Evolutionary conservation across 2,888 invertebrate species (phyloP).

Genomic region (Neoscelio sp.): DNA sequence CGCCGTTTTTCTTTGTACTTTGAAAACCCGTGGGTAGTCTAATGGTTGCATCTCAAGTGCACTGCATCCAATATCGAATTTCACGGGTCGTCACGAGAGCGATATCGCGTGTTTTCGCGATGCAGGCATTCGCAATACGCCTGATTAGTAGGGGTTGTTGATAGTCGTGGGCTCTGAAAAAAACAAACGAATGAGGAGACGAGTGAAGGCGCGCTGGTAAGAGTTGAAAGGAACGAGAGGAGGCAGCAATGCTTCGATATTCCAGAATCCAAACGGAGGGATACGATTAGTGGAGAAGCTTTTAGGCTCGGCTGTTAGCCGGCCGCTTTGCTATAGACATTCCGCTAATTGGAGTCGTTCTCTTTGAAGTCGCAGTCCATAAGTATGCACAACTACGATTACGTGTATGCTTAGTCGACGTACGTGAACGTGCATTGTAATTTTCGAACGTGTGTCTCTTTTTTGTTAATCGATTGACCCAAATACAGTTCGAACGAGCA

Average conservation of each 20-base stretch:
- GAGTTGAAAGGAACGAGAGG: constrained; percentile 56
- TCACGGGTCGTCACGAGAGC: constrained; percentile 68
- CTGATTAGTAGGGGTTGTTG: constrained; percentile 67
- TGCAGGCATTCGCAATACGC: constrained; percentile 60
- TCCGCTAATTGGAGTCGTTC: constrained; percentile 73
- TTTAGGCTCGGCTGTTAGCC: constrained; percentile 66
- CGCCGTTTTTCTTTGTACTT: constrained; percentile 40
- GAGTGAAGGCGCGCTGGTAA: constrained; percentile 39
- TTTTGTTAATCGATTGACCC: constrained; percentile 44
- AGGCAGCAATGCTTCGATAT: constrained; percentile 54
- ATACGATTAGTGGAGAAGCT: constrained; percentile 65
- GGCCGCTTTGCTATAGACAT: constrained; percentile 68
- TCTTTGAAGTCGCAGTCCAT: constrained; percentile 69
- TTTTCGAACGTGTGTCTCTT: constrained; percentile 32
- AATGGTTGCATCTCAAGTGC: constrained; percentile 62
- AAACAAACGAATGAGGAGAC: constrained; percentile 60
- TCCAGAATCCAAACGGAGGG: constrained; percentile 65
- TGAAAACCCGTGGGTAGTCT: constrained; percentile 48
- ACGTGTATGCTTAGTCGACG: constrained; percentile 31
- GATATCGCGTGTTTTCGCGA: constrained; percentile 66
- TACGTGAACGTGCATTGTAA: constrained; percentile 58
- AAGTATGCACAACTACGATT: constrained; percentile 69
- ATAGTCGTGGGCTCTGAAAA: constrained; percentile 33
- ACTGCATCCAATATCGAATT: constrained; percentile 69
- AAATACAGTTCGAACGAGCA: constrained; percentile 36